A percentile compares a stretch with the other conserved stretches of the same genome.
These are phyloP conservation scores for Hestina assimilis DNA, from an alignment of 1,140 invertebrate genomes.

Conservation along the genomic window DNA sequence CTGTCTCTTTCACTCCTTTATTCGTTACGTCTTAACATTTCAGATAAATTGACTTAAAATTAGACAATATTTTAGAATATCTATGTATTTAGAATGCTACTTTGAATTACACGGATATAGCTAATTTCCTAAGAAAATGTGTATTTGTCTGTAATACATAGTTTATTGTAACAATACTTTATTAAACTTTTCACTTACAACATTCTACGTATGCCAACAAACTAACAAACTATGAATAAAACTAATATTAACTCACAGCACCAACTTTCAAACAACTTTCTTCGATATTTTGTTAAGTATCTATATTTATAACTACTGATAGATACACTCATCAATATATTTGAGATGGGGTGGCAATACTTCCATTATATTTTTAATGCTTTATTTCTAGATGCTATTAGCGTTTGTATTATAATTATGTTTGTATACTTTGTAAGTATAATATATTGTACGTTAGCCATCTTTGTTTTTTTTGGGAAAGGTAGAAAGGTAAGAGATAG, in stretches of 20 bases:
- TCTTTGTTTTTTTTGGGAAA: too few species aligned
- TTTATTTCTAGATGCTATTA: too few species aligned
- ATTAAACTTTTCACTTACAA: not conserved
- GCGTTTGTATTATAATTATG: too few species aligned
- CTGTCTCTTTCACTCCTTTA: not conserved
- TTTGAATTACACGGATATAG: too few species aligned
- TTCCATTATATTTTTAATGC: not conserved
- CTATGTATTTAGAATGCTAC: too few species aligned
- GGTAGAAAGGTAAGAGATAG: too few species aligned
- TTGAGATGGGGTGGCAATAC: not conserved
- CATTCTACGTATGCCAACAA: not conserved
- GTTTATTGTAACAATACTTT: not conserved
- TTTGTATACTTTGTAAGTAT: too few species aligned
- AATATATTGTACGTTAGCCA: too few species aligned
- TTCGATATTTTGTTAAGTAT: conserved; percentile 13
- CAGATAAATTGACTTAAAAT: not conserved
- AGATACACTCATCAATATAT: too few species aligned
- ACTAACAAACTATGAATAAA: conserved; percentile 11
- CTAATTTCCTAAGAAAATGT: not conserved
- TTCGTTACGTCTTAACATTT: not conserved
- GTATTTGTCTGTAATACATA: not conserved
- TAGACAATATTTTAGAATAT: not conserved
- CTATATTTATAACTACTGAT: too few species aligned
- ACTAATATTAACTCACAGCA: conserved; percentile 28
- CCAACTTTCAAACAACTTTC: conserved; percentile 26